Conservation (phyloP, 2,888 invertebrate genomes). For the Pecten maximus region DNA sequence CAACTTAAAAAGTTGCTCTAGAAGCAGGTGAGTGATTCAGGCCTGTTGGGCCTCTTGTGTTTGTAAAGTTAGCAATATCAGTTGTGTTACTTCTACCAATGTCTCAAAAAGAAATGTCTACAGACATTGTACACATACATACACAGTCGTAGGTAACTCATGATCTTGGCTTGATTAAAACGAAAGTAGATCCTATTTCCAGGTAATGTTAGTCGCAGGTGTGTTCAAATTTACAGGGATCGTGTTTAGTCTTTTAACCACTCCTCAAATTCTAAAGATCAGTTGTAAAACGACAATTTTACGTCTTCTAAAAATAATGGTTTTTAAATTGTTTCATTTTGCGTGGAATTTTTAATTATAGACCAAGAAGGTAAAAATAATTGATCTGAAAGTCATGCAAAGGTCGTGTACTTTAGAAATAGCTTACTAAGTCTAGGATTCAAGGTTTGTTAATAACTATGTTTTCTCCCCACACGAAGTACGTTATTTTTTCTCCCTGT, state of each 20-base stretch:
- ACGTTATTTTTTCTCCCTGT: no score
- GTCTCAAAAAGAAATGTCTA: background rate
- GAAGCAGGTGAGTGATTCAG: no score
- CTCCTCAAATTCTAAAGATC: background rate
- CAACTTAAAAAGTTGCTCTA: no score
- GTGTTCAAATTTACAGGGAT: background rate
- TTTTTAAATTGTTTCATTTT: background rate
- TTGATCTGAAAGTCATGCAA: no score
- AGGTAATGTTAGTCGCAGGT: background rate
- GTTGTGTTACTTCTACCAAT: background rate
- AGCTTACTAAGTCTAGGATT: no score
- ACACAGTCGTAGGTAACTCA: background rate
- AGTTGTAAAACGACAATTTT: background rate
- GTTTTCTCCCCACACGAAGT: no score
- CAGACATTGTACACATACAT: background rate
- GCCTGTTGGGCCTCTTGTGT: no score
- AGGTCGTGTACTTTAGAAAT: no score
- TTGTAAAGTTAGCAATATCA: no score
- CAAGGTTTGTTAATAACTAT: no score
- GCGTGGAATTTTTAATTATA: background rate
- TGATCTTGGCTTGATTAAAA: background rate
- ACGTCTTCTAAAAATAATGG: background rate
- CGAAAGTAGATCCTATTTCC: background rate
- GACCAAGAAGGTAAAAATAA: background rate
- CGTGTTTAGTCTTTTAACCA: background rate